Conservation (phyloP, 1,140 invertebrate species). For the Drosophila tani region DNA sequence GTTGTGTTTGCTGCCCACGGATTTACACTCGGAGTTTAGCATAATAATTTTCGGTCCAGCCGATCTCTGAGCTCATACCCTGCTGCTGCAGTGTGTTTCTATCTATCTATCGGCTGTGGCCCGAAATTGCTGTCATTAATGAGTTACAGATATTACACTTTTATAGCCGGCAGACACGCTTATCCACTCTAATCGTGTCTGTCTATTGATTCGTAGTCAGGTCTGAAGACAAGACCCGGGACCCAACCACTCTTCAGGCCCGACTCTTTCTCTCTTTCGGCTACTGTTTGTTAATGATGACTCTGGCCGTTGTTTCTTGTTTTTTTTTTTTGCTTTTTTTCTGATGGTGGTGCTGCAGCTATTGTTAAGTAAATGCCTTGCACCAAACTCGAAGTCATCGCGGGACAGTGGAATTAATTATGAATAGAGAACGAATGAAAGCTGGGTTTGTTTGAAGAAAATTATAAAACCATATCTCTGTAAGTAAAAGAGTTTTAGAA, state of each 20-base stretch:
- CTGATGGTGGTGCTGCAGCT: constrained; percentile 36
- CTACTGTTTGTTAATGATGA: constrained; percentile 80
- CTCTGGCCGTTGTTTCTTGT: constrained; percentile 28
- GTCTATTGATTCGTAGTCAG: constrained; percentile 49
- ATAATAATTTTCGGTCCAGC: constrained; percentile 36
- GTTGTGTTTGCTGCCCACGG: constrained; percentile 32
- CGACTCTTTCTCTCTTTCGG: constrained; percentile 39
- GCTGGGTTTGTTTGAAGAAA: too few species aligned
- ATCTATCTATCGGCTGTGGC: constrained; percentile 24
- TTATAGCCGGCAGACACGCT: constrained; percentile 81
- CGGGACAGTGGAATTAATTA: constrained; percentile 28
- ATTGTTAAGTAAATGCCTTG: constrained; percentile 55
- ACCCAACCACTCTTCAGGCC: constrained; percentile 19
- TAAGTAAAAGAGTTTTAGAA: too few species aligned
- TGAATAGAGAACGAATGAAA: too few species aligned
- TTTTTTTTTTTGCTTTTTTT: constrained; percentile 14
- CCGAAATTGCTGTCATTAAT: constrained; percentile 80
- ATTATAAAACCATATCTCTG: too few species aligned
- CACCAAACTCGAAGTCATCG: constrained; percentile 42
- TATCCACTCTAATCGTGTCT: constrained; percentile 82
- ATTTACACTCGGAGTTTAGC: constrained; percentile 49
- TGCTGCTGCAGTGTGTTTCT: not conserved
- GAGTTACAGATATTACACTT: constrained; percentile 83
- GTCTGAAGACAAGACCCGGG: constrained; percentile 6
- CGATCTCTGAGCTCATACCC: too few species aligned